Base-by-base conservation (phyloP, 2,797 vertebrate genomes). In the Nasua narica region DNA sequence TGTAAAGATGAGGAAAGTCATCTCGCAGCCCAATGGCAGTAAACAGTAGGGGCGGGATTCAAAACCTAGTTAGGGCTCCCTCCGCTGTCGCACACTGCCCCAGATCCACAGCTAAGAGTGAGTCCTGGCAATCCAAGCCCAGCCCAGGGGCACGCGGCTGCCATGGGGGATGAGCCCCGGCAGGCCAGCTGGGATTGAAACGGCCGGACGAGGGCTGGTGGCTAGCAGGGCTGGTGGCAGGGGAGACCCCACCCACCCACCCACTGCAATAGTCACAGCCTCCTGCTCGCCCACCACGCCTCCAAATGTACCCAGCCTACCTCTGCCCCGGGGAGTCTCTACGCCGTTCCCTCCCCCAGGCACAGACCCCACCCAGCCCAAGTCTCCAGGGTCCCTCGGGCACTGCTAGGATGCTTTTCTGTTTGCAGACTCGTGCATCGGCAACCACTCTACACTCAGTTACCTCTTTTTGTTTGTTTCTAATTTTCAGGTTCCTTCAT, bases 261-360 rank as follows among this genome's bases (percentile, higher is more conserved):
- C 8, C 35, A 0, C 14, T 46, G 21, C 21, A 43, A 43, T 7
- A 43, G 43, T 43, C 48, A 19, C 70, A 29, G 48, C 82, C 43
- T 12, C 11, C 82, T 46, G 18, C 35, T 62, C 12, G 8, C n/a
- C 40, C 43, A 4, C 56, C 7, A 4, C 0, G 1, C 46, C 14
- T 11, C 46, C 19, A 12, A 65, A 18, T 32, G 9, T 18, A 14
- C n/a, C 9, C 5, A 25, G 46, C 37, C 58, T 50, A 9, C 5
- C 69, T 65, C 56, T 76, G 67, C 90, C 43, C 43, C 27, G 0
- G 0, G 72, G 27, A 14, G 23, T 13, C 54, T 40, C 79, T 18
- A 0, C 0, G 3, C 2, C 5, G 27, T 3, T 10, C 25, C 25
- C 90, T 21, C 8, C 35, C 7, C n/a, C 7, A 50, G 6, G 32